A percentile compares a stretch with the other conserved stretches of the same genome.
Evolutionary conservation across 2,888 invertebrate species (phyloP).

Genomic region (Tridacna crocea): DNA sequence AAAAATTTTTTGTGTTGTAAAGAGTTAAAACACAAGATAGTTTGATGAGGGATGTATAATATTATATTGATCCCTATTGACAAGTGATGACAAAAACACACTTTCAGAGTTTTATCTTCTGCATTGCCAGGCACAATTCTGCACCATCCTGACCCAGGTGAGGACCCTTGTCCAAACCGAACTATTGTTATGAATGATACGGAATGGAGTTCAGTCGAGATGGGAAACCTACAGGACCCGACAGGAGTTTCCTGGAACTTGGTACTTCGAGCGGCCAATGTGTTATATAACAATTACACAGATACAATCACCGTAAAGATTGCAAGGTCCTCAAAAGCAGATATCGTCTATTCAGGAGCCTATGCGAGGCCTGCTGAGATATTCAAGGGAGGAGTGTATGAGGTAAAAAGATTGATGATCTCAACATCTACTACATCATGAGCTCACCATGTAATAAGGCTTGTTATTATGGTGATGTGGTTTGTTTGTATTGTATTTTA

Average conservation of each 20-base stretch:
- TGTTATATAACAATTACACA: constrained; percentile 39
- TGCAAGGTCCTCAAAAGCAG: constrained; percentile 51
- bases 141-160: constrained; percentile 31
- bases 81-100: no score
- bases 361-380: constrained; percentile 57
- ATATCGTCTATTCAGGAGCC: constrained; percentile 56
- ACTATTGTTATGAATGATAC: constrained; percentile 31
- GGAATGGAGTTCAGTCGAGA: constrained; percentile 50
- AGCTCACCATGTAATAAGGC: no score
- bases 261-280: constrained; percentile 44
- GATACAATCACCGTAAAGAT: constrained; percentile 55
- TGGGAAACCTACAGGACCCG: constrained; percentile 55
- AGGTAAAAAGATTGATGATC: constrained; percentile 39
- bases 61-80: no score
- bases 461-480: no score
- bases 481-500: no score
- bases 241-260: constrained; percentile 59
- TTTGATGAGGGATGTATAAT: no score
- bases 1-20: no score
- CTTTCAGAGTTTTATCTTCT: no score
- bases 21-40: no score
- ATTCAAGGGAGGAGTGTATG: constrained; percentile 59
- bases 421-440: no score
- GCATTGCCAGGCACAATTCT: constrained; percentile 32
- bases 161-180: constrained; percentile 39